Evolutionary conservation across 2,797 vertebrate species (phyloP), one percentile per base, ranked within the genome.

Genomic region (Pipistrellus pygmaeus): DNA sequence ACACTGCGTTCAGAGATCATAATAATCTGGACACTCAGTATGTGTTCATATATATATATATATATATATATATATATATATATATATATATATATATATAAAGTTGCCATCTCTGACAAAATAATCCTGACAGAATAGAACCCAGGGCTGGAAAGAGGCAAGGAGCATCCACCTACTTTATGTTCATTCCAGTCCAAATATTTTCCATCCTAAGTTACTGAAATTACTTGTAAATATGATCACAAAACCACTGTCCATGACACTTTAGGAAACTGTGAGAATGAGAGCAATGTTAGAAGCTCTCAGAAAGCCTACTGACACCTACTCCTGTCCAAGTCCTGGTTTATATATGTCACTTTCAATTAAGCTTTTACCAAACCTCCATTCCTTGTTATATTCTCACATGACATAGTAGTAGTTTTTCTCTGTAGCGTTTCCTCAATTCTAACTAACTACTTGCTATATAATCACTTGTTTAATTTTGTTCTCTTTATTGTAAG

Each of bases 271-370:
- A 46, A 53, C 30, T 6, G 46, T 23, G 73, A 90, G 64, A 64
- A 32, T 85, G 25, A 23, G 4, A 82, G 41, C 38, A 2, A 76
- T 48, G n/a, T 80, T 51, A 66, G 55, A 75, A 60, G 18, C 88
- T 21, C 85, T 53, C 25, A 83, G 71, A 90, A 80, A 84, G 80
- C 35, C 38, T 86, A 30, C 32, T n/a, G 14, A 41, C 21, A 91
- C 27, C 69, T 76, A 9, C 25, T 76, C 23, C 44, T 25, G 18
- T 95, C 35, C 27, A 71, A 30, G 27, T 73, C 85, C 44, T 77
- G 55, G 44, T 69, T 77, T 93, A 75, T 20, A 12, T 93, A n/a
- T 64, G 55, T 27, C 23, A 80, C 66, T 91, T 72, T 94, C 76
- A 85, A 2, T 60, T 77, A 90, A 68, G 30, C n/a, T 81, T 95